Evolutionary conservation across 37 sponge, comb jelly and placozoan species (phyloP).

Genomic region (Agelas oroides): DNA sequence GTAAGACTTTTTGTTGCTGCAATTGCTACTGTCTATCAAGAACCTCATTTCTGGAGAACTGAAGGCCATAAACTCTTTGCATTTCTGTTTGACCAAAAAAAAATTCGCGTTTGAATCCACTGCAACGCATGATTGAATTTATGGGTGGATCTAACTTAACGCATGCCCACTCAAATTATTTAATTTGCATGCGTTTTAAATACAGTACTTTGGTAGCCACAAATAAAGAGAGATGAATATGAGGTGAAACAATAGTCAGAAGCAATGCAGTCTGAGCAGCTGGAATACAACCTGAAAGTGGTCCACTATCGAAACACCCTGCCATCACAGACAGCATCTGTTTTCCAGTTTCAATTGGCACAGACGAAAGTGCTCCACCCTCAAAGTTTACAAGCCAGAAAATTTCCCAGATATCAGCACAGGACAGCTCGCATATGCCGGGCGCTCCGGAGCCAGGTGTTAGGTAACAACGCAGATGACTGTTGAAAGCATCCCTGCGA

Average conservation of each 20-base stretch:
- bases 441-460: conserved; percentile 36
- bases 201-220: not conserved
- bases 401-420: not conserved
- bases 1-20: no score
- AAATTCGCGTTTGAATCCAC: no score
- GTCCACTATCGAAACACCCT: conserved; percentile 7
- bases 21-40: no score
- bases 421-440: conserved; percentile 31
- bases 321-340: conserved; percentile 38
- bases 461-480: conserved; percentile 42
- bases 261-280: no score
- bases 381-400: conserved; percentile 38
- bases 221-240: not conserved
- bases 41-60: no score
- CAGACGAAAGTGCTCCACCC: conserved; percentile 32
- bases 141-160: no score
- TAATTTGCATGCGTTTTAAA: no score
- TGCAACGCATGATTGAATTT: no score
- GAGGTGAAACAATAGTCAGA: not conserved
- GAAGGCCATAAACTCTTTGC: no score
- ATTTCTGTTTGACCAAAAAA: no score
- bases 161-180: no score
- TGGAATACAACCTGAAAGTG: no score
- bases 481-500: conserved; percentile 31
- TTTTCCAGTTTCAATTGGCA: conserved; percentile 13